Percentiles rank a stretch among this genome's conserved stretches.
These are phyloP conservation scores for Leptopilina boulardi DNA, from an alignment of 1,140 invertebrate species.

Conservation along the genomic window DNA sequence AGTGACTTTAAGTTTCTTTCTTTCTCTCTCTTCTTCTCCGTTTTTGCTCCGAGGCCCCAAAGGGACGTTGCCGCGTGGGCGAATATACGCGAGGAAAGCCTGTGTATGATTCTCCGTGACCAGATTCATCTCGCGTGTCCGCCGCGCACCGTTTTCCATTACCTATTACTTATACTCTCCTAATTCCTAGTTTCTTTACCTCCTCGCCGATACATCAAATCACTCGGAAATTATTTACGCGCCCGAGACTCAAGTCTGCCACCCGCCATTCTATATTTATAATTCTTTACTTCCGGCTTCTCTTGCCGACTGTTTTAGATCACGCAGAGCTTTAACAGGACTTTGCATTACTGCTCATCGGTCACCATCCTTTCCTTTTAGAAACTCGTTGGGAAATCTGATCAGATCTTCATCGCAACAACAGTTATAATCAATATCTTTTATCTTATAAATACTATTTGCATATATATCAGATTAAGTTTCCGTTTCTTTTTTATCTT, in stretches of 20 bases:
- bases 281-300: slow-evolving; percentile 56
- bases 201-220: slow-evolving; percentile 40
- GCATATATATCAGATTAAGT: neutral
- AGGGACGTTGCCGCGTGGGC: slow-evolving; percentile 65
- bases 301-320: slow-evolving; percentile 56
- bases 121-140: slow-evolving; percentile 68
- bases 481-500: neutral
- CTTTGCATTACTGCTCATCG: slow-evolving; percentile 31
- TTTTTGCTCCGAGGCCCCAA: slow-evolving; percentile 40
- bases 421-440: slow-evolving; percentile 17
- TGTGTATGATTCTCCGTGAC: slow-evolving; percentile 71
- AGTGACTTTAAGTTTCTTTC: slow-evolving; percentile 33
- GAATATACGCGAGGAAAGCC: slow-evolving; percentile 51
- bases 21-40: slow-evolving; percentile 32
- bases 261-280: slow-evolving; percentile 57
- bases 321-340: slow-evolving; percentile 47
- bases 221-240: slow-evolving; percentile 40
- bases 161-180: slow-evolving; percentile 58
- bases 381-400: slow-evolving; percentile 7
- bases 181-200: slow-evolving; percentile 57
- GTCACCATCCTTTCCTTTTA: neutral
- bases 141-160: slow-evolving; percentile 44
- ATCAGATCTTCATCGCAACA: neutral
- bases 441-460: neutral
- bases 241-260: slow-evolving; percentile 37